Base-by-base conservation (phyloP, 64 coral and sea anemone species). In the Dendronephthya gigantea region DNA sequence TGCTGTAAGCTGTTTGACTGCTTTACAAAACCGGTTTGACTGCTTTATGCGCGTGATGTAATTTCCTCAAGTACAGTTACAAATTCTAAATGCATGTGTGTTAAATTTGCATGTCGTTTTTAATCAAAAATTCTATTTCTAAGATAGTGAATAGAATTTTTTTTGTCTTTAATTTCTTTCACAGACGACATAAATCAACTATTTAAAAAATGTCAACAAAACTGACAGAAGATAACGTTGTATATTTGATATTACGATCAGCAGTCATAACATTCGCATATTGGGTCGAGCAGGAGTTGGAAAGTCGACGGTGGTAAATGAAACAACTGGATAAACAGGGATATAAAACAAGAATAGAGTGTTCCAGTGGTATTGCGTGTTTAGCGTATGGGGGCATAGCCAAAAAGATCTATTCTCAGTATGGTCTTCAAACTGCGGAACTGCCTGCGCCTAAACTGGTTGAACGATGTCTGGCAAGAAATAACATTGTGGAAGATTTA, bases 361-460 rank as follows among this genome's bases (percentile, higher is more conserved):
- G 89, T 45, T 86, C 83, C 8, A 90, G 74, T 82, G 83, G 89
- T 19, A 90, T 90, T 31, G 62, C 69, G 3, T 49, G 68, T 28
- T 81, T 35, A 38, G 83, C 85, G 9, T 90, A 90, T 68, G 19
- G 68, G 19, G 29, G 68, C 49, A 35, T 76, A 12, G 66, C 66
- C 19, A 70, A n/a, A 32, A 70, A 9, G 17, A 47, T 86, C 39
- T 48, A 90, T 28, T 86, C 83, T 9, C 35, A 81, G 14, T 90
- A 81, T 86, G 89, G 89, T 7, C 30, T 82, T 5, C 19, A 66
- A 27, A 85, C 45, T 9, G 83, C 89, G 8, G 89, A 90, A 19
- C 68, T 90, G 15, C 62, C 83, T 43, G 40, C 56, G 40, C 39
- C 23, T 17, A 23, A 33, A 29, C 9, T 90, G 40, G 29, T 81